phyloP scores from a whole-genome alignment of 2,797 vertebrate genomes.

The Microhierax caerulescens region DNA sequence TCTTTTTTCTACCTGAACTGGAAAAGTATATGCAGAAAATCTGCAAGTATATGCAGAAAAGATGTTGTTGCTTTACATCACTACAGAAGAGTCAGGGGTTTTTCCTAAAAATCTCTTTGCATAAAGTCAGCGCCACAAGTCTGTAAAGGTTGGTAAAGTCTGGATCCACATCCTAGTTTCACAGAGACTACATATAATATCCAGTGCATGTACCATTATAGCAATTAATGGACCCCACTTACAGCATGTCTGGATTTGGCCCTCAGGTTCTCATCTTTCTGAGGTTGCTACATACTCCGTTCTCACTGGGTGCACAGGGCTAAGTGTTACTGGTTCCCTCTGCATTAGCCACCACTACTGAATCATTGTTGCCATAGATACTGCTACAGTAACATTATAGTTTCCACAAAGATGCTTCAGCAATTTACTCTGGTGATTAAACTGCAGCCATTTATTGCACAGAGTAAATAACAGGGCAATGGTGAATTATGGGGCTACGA shows the following conservation, averaged over 20 bases:
- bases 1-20: neutral
- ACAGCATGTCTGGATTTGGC: neutral
- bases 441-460: conserved; percentile 54
- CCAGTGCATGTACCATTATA: neutral
- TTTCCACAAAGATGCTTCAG: conserved; percentile 67
- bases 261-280: neutral
- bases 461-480: conserved; percentile 56
- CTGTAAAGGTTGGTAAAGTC: neutral
- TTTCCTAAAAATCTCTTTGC: neutral
- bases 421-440: conserved; percentile 64
- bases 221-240: neutral
- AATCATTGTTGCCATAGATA: neutral
- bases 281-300: neutral
- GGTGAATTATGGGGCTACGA: conserved; percentile 56
- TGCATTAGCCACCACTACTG: neutral
- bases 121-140: neutral
- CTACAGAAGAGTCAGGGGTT: neutral
- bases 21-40: neutral
- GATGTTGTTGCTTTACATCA: neutral
- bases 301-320: neutral
- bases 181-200: neutral
- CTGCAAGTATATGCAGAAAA: neutral
- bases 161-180: neutral
- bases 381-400: conserved; percentile 10
- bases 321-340: neutral